Conservation (phyloP, 2,797 vertebrate species). For the Acipenser oxyrinchus region DNA sequence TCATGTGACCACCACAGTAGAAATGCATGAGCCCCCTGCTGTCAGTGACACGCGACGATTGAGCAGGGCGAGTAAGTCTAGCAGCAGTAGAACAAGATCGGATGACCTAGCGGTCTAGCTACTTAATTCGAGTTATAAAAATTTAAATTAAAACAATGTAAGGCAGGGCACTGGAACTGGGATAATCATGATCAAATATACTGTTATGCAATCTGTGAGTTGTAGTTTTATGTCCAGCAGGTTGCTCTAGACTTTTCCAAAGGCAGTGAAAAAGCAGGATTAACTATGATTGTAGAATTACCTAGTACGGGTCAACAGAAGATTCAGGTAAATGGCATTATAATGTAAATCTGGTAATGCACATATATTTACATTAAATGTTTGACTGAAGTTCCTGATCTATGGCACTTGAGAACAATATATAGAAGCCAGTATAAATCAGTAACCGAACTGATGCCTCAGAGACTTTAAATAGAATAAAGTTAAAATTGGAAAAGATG, state of each 20-base stretch:
- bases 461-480: too few relatives aligned
- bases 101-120: constrained; percentile 78
- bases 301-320: too few relatives aligned
- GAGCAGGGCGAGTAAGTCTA: constrained; percentile 65
- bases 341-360: too few relatives aligned
- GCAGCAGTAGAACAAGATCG: constrained; percentile 65
- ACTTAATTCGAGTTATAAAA: background rate
- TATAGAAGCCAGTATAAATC: too few relatives aligned
- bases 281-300: too few relatives aligned
- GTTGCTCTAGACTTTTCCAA: constrained; percentile 8
- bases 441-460: too few relatives aligned
- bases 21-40: constrained; percentile 66
- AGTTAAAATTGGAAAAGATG: too few relatives aligned
- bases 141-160: background rate
- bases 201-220: constrained; percentile 56
- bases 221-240: constrained; percentile 33
- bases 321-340: too few relatives aligned
- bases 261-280: constrained; percentile 2
- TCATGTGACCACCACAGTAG: constrained; percentile 51
- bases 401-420: too few relatives aligned
- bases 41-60: constrained; percentile 53
- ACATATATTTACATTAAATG: too few relatives aligned
- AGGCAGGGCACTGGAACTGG: constrained; percentile 15
- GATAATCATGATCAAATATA: constrained; percentile 28
- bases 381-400: too few relatives aligned